Evolutionary conservation across 2,113 vertebrate genomes (phyloP).

Genomic region (Tretioscincus oriximinensis): DNA sequence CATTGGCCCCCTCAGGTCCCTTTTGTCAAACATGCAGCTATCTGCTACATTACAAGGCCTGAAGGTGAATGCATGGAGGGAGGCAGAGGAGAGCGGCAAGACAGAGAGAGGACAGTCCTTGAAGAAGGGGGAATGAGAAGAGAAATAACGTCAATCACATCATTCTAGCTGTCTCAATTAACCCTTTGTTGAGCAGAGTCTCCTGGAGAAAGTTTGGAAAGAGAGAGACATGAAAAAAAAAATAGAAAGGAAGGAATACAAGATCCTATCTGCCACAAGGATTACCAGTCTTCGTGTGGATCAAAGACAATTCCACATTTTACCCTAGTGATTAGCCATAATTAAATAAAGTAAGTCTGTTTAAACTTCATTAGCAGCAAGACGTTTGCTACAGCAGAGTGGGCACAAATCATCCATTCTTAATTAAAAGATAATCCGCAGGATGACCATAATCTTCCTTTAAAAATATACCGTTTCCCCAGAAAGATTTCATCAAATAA

Average conservation of each 20-base stretch:
- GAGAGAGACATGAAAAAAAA: neutral
- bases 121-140: conserved; percentile 64
- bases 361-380: conserved; percentile 99
- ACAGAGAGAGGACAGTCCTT: conserved; percentile 41
- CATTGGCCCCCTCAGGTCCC: conserved; percentile 55
- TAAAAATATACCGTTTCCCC: conserved; percentile 86
- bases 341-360: conserved; percentile 99
- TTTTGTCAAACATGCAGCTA: conserved; percentile 67
- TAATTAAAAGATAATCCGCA: conserved; percentile 99
- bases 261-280: conserved; percentile 93
- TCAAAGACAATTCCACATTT: conserved; percentile 96
- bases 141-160: conserved; percentile 78
- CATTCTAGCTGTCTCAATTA: conserved; percentile 83
- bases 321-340: conserved; percentile 93
- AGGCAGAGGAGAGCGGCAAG: neutral
- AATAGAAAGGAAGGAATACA: conserved; percentile 74
- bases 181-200: conserved; percentile 86
- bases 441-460: conserved; percentile 93
- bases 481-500: conserved; percentile 82
- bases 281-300: conserved; percentile 90
- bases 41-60: conserved; percentile 63
- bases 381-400: conserved; percentile 94
- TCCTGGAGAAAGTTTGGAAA: conserved; percentile 76
- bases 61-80: conserved; percentile 57
- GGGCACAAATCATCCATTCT: conserved; percentile 97